Evolutionary conservation across 2,797 vertebrate genomes (phyloP).

Genomic region (Arctocebus calabarensis): DNA sequence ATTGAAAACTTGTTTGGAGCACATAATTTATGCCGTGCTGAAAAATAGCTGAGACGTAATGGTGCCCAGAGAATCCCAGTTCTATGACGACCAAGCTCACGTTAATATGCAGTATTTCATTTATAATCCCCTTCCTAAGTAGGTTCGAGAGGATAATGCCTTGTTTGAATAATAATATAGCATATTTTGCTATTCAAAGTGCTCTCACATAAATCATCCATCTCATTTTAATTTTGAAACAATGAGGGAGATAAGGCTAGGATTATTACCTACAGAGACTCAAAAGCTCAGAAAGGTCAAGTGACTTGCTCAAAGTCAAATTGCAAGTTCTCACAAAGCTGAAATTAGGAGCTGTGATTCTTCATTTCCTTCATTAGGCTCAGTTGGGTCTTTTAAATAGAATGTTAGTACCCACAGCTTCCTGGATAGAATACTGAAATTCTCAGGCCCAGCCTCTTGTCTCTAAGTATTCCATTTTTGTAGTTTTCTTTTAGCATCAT

Average conservation of each 20-base stretch:
- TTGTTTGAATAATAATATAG: slow-evolving; percentile 82
- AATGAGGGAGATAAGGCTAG: slow-evolving; percentile 66
- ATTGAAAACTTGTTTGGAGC: slow-evolving; percentile 74
- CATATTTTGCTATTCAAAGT: slow-evolving; percentile 77
- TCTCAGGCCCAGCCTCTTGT: neutral
- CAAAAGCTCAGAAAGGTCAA: slow-evolving; percentile 68
- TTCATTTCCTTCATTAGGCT: slow-evolving; percentile 48
- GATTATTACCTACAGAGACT: slow-evolving; percentile 64
- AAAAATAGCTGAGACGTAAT: slow-evolving; percentile 69
- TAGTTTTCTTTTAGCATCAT: neutral
- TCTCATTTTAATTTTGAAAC: slow-evolving; percentile 76
- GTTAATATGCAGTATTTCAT: slow-evolving; percentile 81
- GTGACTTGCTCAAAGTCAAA: slow-evolving; percentile 70
- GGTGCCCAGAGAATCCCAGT: slow-evolving; percentile 64
- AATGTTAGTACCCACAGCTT: neutral
- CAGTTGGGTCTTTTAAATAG: slow-evolving; percentile 55
- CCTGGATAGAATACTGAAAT: slow-evolving; percentile 59
- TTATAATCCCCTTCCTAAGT: slow-evolving; percentile 71
- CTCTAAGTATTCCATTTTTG: neutral
- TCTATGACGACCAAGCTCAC: slow-evolving; percentile 61
- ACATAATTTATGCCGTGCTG: slow-evolving; percentile 68
- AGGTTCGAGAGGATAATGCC: slow-evolving; percentile 76
- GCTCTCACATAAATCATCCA: slow-evolving; percentile 65
- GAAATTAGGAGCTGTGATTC: slow-evolving; percentile 21
- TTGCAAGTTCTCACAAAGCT: slow-evolving; percentile 59